phyloP scores from a whole-genome alignment of 1,140 invertebrate species.

The Drosophila lowei region DNA sequence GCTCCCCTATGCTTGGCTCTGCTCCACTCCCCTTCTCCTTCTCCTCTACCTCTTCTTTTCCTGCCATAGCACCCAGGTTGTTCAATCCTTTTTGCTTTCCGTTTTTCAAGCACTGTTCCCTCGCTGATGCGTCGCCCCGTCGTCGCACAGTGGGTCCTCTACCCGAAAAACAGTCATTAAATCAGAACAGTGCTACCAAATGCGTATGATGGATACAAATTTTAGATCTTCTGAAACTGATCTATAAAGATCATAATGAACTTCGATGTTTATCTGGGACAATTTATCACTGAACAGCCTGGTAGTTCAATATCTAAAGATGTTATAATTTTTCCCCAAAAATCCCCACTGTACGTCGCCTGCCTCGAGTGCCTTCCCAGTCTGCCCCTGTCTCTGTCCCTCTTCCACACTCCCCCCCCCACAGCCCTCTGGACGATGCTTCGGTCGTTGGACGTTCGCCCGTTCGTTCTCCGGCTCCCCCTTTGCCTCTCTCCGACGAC shows the following conservation, averaged over 20 bases:
- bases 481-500: slow-evolving; percentile 5
- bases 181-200: no score
- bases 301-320: not conserved
- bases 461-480: not conserved
- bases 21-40: not conserved
- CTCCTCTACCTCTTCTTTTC: not conserved
- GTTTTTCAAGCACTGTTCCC: slow-evolving; percentile 67
- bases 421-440: not conserved
- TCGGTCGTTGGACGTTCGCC: no score
- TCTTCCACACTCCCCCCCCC: not conserved
- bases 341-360: slow-evolving; percentile 37
- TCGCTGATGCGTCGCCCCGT: no score
- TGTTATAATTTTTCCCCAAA: no score
- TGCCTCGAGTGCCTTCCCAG: slow-evolving; percentile 59
- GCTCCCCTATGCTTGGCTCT: not conserved
- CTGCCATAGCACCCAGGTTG: slow-evolving; percentile 42
- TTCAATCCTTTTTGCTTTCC: slow-evolving; percentile 79
- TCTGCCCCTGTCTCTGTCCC: not conserved
- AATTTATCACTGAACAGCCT: not conserved
- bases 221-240: no score
- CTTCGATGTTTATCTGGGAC: no score
- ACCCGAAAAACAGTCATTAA: not conserved
- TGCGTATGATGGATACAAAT: no score
- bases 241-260: no score
- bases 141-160: slow-evolving; percentile 1